These are phyloP conservation scores for Sarotherodon lohbergeri DNA, from an alignment of 2,113 vertebrate genomes.

Conservation along the genomic window DNA sequence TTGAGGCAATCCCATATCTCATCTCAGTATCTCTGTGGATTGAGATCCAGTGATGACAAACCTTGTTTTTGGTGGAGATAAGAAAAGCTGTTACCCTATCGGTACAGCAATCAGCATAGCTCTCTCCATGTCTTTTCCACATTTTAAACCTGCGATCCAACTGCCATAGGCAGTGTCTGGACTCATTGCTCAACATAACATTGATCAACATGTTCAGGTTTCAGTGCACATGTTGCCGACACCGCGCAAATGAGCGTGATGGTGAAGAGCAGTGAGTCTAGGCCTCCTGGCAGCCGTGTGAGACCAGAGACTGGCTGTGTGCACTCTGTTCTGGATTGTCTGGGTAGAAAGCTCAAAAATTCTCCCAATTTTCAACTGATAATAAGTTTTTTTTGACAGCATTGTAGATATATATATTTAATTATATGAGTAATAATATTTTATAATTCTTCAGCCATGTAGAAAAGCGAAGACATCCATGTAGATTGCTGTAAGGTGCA, in stretches of 20 bases:
- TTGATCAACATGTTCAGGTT: background rate
- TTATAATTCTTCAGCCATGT: accelerated
- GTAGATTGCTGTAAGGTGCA: background rate
- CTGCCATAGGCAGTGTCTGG: background rate
- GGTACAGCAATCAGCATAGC: background rate
- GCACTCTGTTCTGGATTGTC: accelerated
- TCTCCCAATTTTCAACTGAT: background rate
- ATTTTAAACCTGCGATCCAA: background rate
- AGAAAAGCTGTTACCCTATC: background rate
- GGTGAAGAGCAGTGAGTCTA: background rate
- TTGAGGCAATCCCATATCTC: background rate
- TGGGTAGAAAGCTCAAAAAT: background rate
- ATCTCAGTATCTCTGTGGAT: background rate
- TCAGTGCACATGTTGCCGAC: accelerated
- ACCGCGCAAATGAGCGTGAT: accelerated
- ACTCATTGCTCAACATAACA: background rate
- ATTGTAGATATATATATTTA: background rate
- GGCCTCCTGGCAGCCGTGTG: background rate
- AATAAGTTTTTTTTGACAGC: background rate
- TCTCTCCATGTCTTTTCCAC: accelerated
- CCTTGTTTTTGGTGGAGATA: background rate
- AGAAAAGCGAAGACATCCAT: accelerated
- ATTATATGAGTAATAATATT: background rate
- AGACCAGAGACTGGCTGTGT: background rate
- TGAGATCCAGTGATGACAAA: background rate